phyloP scores from a whole-genome alignment of 2,888 invertebrate genomes.

The Dendrolimus houi region DNA sequence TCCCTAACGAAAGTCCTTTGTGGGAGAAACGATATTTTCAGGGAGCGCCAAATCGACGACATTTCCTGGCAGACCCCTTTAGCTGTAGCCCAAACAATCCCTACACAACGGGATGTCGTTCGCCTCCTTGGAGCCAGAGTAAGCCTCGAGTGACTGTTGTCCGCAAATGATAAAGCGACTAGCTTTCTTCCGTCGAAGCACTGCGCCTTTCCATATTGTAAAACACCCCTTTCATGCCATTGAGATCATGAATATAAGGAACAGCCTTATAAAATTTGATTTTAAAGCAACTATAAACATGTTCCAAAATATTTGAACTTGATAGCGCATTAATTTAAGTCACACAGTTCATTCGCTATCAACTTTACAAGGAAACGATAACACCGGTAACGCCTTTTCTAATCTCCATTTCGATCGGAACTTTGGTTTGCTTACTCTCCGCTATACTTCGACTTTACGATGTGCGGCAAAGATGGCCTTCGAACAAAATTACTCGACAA shows the following conservation, averaged over 20 bases:
- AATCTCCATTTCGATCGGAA: conserved; percentile 63
- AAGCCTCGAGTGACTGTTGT: conserved; percentile 55
- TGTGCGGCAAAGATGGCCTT: conserved; percentile 47
- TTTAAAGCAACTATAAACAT: too few species aligned
- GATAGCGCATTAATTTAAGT: conserved; percentile 37
- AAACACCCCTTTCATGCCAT: conserved; percentile 22
- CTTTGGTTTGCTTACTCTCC: conserved; percentile 56
- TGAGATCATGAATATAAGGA: too few species aligned
- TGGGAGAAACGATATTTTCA: conserved; percentile 43
- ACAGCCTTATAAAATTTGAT: too few species aligned
- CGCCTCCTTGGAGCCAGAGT: conserved; percentile 38
- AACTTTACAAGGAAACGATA: conserved; percentile 54
- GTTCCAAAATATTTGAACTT: conserved; percentile 8
- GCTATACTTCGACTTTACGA: conserved; percentile 45
- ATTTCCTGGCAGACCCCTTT: conserved; percentile 41
- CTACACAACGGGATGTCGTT: conserved; percentile 33
- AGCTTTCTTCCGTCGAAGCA: conserved; percentile 41
- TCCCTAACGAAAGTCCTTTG: conserved; percentile 30
- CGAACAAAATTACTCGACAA: conserved; percentile 53
- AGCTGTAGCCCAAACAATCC: conserved; percentile 35
- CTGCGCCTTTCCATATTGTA: conserved; percentile 22
- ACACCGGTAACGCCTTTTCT: conserved; percentile 48
- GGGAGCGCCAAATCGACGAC: conserved; percentile 35
- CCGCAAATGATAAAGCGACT: conserved; percentile 62
- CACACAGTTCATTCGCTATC: conserved; percentile 27